Percentiles rank a stretch among this genome's conserved stretches.
Evolutionary conservation across 2,113 vertebrate species (phyloP).

Genomic region (Dasyornis broadbenti): DNA sequence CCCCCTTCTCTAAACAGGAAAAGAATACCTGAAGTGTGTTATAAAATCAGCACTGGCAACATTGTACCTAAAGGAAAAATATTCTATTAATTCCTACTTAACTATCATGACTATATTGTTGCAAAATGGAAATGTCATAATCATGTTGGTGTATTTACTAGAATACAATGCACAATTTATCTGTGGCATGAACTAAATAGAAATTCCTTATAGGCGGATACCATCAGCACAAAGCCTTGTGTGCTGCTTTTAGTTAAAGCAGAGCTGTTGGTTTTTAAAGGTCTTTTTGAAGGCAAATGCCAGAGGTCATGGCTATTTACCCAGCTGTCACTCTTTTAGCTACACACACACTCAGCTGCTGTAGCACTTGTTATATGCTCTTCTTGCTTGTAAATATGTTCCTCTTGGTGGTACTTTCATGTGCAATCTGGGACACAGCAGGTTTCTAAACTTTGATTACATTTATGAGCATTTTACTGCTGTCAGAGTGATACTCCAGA

Average conservation of each 20-base stretch:
- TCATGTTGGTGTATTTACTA: not conserved
- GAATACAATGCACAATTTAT: not conserved
- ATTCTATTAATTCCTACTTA: not conserved
- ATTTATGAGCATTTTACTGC: slow-evolving; percentile 15
- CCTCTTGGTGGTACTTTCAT: not conserved
- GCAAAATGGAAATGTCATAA: not conserved
- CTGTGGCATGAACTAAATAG: not conserved
- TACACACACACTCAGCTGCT: not conserved
- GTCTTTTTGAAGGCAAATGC: slow-evolving; percentile 20
- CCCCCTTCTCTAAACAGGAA: not conserved
- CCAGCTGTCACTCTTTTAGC: not conserved
- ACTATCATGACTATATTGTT: not conserved
- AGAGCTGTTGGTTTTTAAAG: not conserved
- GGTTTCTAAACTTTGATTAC: not conserved
- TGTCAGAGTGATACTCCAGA: not conserved
- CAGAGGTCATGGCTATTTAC: slow-evolving; percentile 5
- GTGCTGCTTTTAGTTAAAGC: not conserved
- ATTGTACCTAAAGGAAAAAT: not conserved
- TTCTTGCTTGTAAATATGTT: not conserved
- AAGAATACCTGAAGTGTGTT: not conserved
- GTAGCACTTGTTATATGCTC: not conserved
- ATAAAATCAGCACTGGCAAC: not conserved
- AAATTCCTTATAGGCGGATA: not conserved
- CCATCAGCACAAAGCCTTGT: not conserved
- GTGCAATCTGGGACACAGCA: not conserved